phyloP scores from a whole-genome alignment of 2,797 vertebrate genomes.

The Bucorvus abyssinicus region DNA sequence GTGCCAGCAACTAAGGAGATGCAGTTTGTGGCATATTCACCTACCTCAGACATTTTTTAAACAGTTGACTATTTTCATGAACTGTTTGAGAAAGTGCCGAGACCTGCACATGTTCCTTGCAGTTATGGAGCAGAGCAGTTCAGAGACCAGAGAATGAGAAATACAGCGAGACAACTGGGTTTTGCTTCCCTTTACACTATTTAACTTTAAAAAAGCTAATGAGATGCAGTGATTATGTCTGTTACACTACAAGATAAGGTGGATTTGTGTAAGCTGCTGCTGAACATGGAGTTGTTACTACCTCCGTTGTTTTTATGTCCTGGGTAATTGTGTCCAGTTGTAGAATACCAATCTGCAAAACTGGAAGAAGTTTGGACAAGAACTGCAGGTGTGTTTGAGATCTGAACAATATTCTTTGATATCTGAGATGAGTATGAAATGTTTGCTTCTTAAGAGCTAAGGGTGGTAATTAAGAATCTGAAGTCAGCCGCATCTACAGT shows the following conservation, averaged over 20 bases:
- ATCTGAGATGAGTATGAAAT: background rate
- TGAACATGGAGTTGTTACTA: background rate
- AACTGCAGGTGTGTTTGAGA: background rate
- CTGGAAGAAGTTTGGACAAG: background rate
- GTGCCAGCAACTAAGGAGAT: background rate
- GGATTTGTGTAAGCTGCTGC: background rate
- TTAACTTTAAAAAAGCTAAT: background rate
- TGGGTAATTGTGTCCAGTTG: background rate
- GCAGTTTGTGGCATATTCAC: background rate
- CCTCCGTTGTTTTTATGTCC: background rate
- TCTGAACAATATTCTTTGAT: background rate
- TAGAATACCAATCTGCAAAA: background rate
- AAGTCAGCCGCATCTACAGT: background rate
- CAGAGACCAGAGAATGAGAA: background rate
- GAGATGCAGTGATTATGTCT: background rate
- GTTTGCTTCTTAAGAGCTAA: background rate
- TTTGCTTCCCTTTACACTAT: background rate
- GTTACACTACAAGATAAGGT: background rate
- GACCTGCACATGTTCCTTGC: background rate
- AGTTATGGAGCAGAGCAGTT: background rate
- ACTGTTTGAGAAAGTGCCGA: background rate
- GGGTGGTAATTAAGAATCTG: background rate
- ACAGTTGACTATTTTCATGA: background rate
- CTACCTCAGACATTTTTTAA: background rate
- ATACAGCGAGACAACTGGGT: rapidly evolving